Evolutionary conservation across 1,140 invertebrate species (phyloP).

Genomic region (Mycetomoellerius zeteki): DNA sequence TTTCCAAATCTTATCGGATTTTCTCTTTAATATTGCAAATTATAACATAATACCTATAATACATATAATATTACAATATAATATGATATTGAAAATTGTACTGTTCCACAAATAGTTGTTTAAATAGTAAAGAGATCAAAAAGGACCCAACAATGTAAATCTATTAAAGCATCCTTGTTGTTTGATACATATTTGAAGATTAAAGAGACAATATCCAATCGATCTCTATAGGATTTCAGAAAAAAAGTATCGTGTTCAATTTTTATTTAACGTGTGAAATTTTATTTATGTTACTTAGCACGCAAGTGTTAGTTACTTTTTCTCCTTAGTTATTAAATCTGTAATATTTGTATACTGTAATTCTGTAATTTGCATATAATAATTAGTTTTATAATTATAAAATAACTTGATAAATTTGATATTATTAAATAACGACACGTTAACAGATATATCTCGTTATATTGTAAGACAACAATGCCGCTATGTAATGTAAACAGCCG

Average conservation of each 20-base stretch:
- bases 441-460: background rate
- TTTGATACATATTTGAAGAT: background rate
- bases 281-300: background rate
- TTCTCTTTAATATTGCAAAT: background rate
- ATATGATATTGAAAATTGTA: background rate
- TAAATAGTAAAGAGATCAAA: background rate
- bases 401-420: background rate
- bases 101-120: background rate
- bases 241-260: too few relatives aligned
- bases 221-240: background rate
- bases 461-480: slow-evolving; percentile 18
- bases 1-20: background rate
- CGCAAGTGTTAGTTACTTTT: too few relatives aligned
- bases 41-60: background rate
- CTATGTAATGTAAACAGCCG: slow-evolving; percentile 39
- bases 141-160: background rate
- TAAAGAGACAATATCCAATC: background rate
- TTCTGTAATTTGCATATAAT: background rate
- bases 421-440: background rate
- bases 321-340: background rate
- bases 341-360: background rate
- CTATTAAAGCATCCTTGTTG: background rate
- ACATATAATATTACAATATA: background rate
- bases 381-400: slow-evolving; percentile 4
- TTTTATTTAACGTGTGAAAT: background rate